Percentiles rank a stretch among this genome's conserved stretches.
Evolutionary conservation across 2,888 invertebrate genomes (phyloP).

Genomic region (Leuctra nigra): DNA sequence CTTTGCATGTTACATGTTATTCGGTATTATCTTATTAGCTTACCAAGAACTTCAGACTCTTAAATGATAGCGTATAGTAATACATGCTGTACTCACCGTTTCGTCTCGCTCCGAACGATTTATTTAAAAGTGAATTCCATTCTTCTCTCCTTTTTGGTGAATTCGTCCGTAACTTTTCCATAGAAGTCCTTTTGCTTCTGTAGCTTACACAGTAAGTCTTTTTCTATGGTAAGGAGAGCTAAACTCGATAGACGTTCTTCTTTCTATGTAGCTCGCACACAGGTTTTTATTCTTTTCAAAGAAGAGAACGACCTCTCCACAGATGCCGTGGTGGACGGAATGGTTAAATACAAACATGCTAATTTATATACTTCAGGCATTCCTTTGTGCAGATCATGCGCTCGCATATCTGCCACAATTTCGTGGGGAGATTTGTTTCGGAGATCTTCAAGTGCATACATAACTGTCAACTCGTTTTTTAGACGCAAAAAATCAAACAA

Average conservation of each 20-base stretch:
- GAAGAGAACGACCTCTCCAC: constrained; percentile 4
- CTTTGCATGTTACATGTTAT: no score
- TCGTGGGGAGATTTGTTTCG: neutral
- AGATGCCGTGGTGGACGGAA: neutral
- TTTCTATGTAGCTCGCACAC: neutral
- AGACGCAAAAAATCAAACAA: neutral
- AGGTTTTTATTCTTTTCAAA: neutral
- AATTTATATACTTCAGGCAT: neutral
- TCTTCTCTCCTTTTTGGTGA: neutral
- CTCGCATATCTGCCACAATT: neutral
- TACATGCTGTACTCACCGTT: no score
- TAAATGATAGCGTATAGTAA: no score
- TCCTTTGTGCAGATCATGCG: neutral
- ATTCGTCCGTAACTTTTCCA: neutral
- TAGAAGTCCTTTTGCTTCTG: neutral
- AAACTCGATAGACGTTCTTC: neutral
- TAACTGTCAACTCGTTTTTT: neutral
- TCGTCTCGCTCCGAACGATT: no score
- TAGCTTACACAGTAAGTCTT: neutral
- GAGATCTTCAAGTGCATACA: neutral
- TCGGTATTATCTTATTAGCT: no score
- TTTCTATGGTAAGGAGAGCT: neutral
- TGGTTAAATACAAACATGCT: neutral
- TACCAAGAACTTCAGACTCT: no score
- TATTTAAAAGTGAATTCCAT: neutral